These are phyloP conservation scores for Tricholaema leucomelas DNA, from an alignment of 2,113 vertebrate species.

Conservation along the genomic window DNA sequence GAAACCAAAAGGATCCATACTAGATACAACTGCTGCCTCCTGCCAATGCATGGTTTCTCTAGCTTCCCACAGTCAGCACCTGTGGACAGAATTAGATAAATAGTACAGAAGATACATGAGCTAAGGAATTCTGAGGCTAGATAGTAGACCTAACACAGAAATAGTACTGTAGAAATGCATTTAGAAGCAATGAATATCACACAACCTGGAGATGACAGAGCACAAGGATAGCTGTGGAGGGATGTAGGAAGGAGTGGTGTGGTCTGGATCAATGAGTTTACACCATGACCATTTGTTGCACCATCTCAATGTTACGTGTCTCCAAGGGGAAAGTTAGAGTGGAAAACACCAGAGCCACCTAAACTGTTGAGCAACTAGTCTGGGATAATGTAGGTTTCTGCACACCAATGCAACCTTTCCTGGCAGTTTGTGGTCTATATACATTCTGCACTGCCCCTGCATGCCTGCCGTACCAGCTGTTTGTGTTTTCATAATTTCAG, in stretches of 20 bases:
- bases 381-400: not conserved
- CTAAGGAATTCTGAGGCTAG: not conserved
- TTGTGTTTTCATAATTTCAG: not conserved
- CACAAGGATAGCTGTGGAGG: not conserved
- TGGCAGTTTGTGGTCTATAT: not conserved
- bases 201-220: not conserved
- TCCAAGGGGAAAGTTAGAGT: not conserved
- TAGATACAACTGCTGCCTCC: not conserved
- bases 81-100: not conserved
- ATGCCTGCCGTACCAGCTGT: not conserved
- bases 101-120: not conserved
- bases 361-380: not conserved
- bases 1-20: not conserved
- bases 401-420: not conserved
- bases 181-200: not conserved
- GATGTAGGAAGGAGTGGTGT: not conserved
- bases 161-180: not conserved
- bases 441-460: not conserved
- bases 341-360: not conserved
- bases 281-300: not conserved
- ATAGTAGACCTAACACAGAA: not conserved
- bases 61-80: not conserved
- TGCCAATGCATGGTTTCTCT: not conserved
- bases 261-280: fast-evolving
- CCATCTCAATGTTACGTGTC: not conserved